Evolutionary conservation across 2,797 vertebrate genomes (phyloP).

Genomic region (Micrastur ruficollis): DNA sequence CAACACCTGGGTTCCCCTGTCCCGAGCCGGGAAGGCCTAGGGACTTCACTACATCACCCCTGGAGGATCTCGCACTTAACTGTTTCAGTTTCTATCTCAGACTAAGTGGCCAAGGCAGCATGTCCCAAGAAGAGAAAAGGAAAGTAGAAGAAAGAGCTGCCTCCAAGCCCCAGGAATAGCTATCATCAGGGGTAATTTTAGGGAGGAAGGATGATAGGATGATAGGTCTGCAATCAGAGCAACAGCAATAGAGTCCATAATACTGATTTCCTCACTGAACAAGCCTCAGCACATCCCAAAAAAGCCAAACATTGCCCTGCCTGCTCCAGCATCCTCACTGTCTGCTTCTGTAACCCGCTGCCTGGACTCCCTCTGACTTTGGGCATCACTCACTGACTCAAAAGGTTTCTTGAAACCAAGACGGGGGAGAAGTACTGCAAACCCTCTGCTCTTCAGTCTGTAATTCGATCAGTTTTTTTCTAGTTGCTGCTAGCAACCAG

Average conservation of each 20-base stretch:
- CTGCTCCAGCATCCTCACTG: not conserved
- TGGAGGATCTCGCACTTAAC: not conserved
- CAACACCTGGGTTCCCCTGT: not conserved
- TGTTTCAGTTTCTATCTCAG: not conserved
- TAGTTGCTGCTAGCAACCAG: not conserved
- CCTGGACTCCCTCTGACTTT: not conserved
- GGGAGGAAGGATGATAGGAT: not conserved
- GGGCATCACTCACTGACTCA: not conserved
- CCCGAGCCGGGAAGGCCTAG: accelerated
- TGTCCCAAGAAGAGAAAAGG: not conserved
- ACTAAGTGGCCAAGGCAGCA: not conserved
- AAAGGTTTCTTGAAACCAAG: not conserved
- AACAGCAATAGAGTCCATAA: not conserved
- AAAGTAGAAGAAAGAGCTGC: not conserved
- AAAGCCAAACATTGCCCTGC: not conserved
- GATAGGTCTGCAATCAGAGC: not conserved
- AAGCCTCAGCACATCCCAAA: not conserved
- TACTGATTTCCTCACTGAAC: not conserved
- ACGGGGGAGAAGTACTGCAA: not conserved
- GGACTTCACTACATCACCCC: not conserved
- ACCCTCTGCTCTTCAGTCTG: not conserved
- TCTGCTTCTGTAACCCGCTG: not conserved
- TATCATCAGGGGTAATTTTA: not conserved
- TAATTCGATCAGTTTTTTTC: accelerated
- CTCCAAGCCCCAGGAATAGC: not conserved